These are phyloP conservation scores for Coelogynopora nodosa DNA, from an alignment of 2,888 invertebrate genomes.

Conservation along the genomic window DNA sequence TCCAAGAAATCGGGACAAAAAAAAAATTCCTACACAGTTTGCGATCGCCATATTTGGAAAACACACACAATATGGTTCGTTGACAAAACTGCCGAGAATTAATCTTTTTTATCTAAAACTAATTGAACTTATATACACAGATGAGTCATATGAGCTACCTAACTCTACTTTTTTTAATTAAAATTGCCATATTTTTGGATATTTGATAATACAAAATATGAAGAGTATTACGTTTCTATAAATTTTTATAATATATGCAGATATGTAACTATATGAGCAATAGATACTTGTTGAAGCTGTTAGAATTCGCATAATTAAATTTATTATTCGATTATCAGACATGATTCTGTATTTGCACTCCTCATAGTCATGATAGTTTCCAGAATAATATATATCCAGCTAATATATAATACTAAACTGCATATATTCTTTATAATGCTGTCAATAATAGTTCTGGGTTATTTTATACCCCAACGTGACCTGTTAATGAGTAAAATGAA, in stretches of 20 bases:
- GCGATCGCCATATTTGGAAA: background rate
- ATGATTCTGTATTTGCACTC: background rate
- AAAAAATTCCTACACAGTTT: constrained; percentile 12
- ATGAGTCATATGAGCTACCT: background rate
- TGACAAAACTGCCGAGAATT: background rate
- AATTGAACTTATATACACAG: background rate
- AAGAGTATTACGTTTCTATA: too few species aligned
- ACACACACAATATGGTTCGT: constrained; percentile 6
- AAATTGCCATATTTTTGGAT: background rate
- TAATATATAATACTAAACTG: background rate
- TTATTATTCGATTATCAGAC: background rate
- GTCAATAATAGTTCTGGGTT: background rate
- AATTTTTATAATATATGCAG: too few species aligned
- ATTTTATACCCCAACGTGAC: background rate
- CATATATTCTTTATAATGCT: background rate
- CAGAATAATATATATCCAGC: background rate
- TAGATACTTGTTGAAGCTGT: background rate
- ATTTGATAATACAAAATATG: background rate
- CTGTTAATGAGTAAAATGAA: background rate
- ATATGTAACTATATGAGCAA: background rate
- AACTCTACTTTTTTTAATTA: background rate
- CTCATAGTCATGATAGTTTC: too few species aligned
- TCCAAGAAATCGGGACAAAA: too few species aligned
- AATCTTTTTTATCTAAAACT: background rate
- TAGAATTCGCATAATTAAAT: background rate